Percentiles rank a stretch among this genome's conserved stretches.
Conservation (phyloP, 2,113 vertebrate species). For the Ammospiza caudacuta region DNA sequence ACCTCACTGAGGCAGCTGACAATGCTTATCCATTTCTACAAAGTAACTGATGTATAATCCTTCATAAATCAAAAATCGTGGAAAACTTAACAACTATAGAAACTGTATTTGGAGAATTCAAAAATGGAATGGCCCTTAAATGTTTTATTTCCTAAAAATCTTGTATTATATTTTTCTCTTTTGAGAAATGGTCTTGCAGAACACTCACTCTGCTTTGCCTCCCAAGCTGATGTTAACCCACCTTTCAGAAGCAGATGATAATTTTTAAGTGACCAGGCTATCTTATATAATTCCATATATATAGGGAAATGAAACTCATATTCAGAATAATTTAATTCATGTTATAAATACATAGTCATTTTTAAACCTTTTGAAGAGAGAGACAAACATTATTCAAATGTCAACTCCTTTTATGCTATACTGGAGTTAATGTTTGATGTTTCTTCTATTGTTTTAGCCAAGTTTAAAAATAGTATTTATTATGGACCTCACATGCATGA, state of each 20-base stretch:
- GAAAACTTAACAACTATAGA: background rate
- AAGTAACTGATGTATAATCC: background rate
- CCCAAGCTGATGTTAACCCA: background rate
- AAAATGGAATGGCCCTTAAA: background rate
- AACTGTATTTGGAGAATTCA: background rate
- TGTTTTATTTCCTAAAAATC: background rate
- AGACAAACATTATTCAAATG: background rate
- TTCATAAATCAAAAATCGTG: rapidly evolving
- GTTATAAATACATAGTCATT: background rate
- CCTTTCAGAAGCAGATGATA: background rate
- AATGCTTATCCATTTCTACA: background rate
- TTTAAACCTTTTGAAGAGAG: background rate
- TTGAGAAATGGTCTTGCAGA: background rate
- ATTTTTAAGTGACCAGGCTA: background rate
- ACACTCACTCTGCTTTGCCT: background rate
- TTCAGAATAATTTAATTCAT: background rate
- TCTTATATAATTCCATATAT: background rate
- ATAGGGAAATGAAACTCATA: background rate
- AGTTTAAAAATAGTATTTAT: background rate
- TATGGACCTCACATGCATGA: background rate
- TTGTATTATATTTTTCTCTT: background rate
- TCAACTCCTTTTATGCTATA: background rate
- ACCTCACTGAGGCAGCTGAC: background rate
- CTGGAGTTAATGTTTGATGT: background rate
- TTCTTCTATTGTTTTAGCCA: background rate